Evolutionary conservation across 1,140 invertebrate species (phyloP).

Genomic region (Drosophila novamexicana): DNA sequence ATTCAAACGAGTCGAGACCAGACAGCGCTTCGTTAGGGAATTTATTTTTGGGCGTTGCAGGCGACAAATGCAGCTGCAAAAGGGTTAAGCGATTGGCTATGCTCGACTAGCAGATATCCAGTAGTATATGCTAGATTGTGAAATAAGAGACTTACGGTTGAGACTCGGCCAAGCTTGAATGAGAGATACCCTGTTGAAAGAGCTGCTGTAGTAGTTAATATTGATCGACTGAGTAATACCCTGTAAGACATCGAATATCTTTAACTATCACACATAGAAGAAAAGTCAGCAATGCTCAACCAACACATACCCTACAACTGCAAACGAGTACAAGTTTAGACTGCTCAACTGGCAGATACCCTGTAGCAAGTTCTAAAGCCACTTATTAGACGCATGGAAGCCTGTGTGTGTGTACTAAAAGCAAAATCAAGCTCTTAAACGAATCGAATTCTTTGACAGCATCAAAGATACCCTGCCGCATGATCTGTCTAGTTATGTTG

Average conservation of each 20-base stretch:
- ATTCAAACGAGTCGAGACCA: constrained; percentile 19
- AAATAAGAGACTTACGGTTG: too few relatives aligned
- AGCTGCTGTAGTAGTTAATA: too few relatives aligned
- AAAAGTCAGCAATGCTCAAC: too few relatives aligned
- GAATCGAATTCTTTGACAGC: too few relatives aligned
- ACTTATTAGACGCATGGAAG: too few relatives aligned
- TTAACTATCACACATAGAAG: too few relatives aligned
- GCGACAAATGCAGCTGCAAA: constrained; percentile 50
- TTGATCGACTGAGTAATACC: neutral
- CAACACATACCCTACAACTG: neutral
- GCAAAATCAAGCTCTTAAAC: neutral
- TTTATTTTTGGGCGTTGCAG: constrained; percentile 32
- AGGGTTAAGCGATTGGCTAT: neutral
- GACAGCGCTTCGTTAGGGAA: constrained; percentile 30
- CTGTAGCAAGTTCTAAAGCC: neutral
- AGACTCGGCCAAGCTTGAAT: neutral
- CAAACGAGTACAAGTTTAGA: neutral
- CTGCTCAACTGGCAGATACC: neutral
- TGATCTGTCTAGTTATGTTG: too few relatives aligned
- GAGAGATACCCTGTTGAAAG: constrained; percentile 1
- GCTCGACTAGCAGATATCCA: constrained; percentile 5
- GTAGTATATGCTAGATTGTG: neutral
- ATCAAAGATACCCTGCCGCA: too few relatives aligned
- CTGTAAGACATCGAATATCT: neutral
- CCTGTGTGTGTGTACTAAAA: neutral